Percentiles rank a stretch among this genome's conserved stretches.
Evolutionary conservation across 2,888 invertebrate species (phyloP).

Genomic region (Parnassius glacialis): DNA sequence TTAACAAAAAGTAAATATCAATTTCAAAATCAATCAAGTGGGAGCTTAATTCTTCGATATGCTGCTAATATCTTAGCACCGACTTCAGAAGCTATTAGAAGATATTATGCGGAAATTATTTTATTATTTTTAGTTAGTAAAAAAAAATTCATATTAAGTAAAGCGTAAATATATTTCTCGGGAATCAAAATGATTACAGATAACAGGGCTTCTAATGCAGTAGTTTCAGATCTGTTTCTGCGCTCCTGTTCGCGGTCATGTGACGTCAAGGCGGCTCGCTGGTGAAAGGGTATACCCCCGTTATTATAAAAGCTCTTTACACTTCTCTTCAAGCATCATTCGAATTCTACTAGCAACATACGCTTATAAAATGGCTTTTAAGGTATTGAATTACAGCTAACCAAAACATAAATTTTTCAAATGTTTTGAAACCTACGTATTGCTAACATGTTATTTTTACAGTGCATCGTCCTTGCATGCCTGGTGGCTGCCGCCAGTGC

Average conservation of each 20-base stretch:
- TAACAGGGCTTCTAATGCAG: slow-evolving; percentile 2
- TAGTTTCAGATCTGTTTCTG: slow-evolving; percentile 43
- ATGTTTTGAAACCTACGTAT: not conserved
- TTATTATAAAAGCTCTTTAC: slow-evolving; percentile 67
- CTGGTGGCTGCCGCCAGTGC: slow-evolving; percentile 51
- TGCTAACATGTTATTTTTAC: not conserved
- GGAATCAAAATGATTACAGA: no score
- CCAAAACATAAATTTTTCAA: not conserved
- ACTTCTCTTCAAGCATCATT: slow-evolving; percentile 64
- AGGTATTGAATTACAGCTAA: slow-evolving; percentile 48
- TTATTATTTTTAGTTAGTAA: no score
- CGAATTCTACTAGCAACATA: slow-evolving; percentile 59
- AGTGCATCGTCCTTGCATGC: slow-evolving; percentile 39
- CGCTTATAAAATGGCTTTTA: slow-evolving; percentile 70
- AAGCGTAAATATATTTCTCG: no score
- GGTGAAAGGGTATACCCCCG: slow-evolving; percentile 76
- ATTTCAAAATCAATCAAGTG: no score
- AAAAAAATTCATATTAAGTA: no score
- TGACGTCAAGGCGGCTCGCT: slow-evolving; percentile 44
- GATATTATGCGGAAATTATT: no score
- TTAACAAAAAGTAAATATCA: no score
- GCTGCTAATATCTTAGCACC: no score
- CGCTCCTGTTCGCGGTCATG: slow-evolving; percentile 61
- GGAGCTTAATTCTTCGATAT: no score
- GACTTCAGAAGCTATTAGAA: no score